These are phyloP conservation scores for Mythimna pallens DNA, from an alignment of 2,888 invertebrate genomes.

Conservation along the genomic window DNA sequence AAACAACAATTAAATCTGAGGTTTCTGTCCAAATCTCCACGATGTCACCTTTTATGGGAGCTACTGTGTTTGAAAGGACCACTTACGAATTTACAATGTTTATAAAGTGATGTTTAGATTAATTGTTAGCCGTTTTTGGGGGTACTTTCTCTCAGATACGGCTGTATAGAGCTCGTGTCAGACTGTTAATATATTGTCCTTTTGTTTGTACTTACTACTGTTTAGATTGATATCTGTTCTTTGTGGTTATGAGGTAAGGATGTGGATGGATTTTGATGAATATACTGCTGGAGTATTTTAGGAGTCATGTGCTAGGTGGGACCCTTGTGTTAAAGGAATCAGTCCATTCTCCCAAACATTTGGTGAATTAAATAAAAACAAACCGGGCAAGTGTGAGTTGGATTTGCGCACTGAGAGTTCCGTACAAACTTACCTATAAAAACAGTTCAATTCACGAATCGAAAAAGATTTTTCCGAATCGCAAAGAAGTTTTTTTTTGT, in stretches of 20 bases:
- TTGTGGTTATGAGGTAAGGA: slow-evolving; percentile 17
- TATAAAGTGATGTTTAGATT: slow-evolving; percentile 60
- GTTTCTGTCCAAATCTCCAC: slow-evolving; percentile 77
- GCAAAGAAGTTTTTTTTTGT: no score
- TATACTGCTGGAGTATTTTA: slow-evolving; percentile 4
- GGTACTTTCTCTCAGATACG: slow-evolving; percentile 58
- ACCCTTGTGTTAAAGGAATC: no score
- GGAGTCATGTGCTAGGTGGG: no score
- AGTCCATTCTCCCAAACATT: no score
- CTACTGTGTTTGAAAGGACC: slow-evolving; percentile 75
- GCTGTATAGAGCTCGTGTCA: slow-evolving; percentile 40
- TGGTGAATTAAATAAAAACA: no score
- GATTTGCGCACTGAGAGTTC: no score
- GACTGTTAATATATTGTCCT: slow-evolving; percentile 50
- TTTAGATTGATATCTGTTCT: slow-evolving; percentile 46
- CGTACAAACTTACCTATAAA: no score
- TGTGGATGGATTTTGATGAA: slow-evolving; percentile 7
- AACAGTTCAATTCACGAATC: no score
- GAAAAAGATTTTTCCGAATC: no score
- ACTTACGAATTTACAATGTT: slow-evolving; percentile 66
- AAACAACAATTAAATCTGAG: slow-evolving; percentile 66
- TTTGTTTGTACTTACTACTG: slow-evolving; percentile 53
- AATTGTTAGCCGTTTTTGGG: slow-evolving; percentile 66
- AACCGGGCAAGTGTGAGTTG: no score
- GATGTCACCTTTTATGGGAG: slow-evolving; percentile 72